A percentile compares a stretch with the other conserved stretches of the same genome.
Conservation (phyloP, 1,140 invertebrate genomes). For the Magallana angulata region DNA sequence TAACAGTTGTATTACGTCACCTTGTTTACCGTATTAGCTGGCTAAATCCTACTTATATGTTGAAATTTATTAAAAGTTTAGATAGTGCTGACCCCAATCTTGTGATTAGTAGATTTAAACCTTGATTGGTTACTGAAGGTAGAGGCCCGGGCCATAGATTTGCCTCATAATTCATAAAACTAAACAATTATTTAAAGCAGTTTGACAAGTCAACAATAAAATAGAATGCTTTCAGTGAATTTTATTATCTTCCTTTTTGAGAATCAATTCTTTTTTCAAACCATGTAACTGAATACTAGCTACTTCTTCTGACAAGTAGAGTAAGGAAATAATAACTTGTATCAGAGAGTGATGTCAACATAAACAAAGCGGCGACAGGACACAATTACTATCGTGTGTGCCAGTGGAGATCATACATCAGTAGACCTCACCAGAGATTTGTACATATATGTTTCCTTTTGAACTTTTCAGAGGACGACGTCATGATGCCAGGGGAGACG, state of each 20-base stretch:
- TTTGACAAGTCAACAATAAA: background rate
- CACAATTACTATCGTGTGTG: background rate
- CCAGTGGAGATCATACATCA: background rate
- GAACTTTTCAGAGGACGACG: conserved; percentile 21
- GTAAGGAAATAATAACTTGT: no score
- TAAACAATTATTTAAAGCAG: background rate
- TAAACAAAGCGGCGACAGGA: background rate
- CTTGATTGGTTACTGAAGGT: background rate
- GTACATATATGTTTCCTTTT: background rate
- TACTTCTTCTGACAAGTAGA: no score
- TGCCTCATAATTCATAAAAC: background rate
- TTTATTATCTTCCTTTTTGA: background rate
- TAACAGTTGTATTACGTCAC: no score
- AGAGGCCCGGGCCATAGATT: background rate
- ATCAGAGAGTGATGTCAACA: background rate
- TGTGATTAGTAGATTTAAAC: background rate
- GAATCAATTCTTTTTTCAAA: background rate
- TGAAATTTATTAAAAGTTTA: conserved; percentile 1
- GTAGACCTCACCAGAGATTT: background rate
- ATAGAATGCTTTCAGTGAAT: background rate
- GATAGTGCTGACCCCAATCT: background rate
- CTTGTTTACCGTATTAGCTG: background rate
- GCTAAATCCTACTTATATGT: conserved; percentile 4
- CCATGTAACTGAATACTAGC: no score
- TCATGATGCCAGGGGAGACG: conserved; percentile 13